Evolutionary conservation across 2,797 vertebrate genomes (phyloP).

Genomic region (Anabacerthia variegaticeps): DNA sequence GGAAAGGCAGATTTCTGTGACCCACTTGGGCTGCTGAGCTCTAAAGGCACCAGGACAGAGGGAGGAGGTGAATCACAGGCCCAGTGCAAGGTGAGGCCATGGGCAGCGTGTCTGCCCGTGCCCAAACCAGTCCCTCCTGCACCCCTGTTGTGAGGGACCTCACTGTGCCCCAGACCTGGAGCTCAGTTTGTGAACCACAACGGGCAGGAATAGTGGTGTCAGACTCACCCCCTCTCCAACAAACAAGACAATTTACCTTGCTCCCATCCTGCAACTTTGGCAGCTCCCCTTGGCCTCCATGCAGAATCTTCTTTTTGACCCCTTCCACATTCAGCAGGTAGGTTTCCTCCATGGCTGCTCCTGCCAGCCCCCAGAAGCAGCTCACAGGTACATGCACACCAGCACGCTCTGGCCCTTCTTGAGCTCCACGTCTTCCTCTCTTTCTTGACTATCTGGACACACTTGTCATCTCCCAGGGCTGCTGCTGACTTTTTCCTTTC

Average conservation of each 20-base stretch:
- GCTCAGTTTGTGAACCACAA: fast-evolving
- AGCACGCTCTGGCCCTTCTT: fast-evolving
- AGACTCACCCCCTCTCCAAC: background rate
- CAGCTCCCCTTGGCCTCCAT: slow-evolving; percentile 82
- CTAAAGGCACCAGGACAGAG: fast-evolving
- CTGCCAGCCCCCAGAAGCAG: background rate
- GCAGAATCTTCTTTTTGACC: slow-evolving; percentile 88
- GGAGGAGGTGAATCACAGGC: background rate
- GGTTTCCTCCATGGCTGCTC: slow-evolving; percentile 80
- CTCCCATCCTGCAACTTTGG: slow-evolving; percentile 84
- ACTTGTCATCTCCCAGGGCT: background rate
- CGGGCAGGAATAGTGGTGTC: fast-evolving
- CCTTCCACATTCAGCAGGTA: slow-evolving; percentile 83
- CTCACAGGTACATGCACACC: fast-evolving
- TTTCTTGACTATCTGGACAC: background rate
- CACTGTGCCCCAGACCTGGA: background rate
- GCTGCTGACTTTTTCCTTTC: background rate
- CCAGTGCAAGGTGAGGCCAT: background rate
- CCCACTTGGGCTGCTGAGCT: fast-evolving
- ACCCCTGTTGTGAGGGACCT: background rate
- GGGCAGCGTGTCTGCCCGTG: background rate
- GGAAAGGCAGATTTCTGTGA: background rate
- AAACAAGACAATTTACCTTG: slow-evolving; percentile 76
- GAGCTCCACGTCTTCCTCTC: background rate
- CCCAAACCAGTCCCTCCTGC: background rate